Evolutionary conservation across 2,113 vertebrate genomes (phyloP).

Genomic region (Pygoscelis adeliae): DNA sequence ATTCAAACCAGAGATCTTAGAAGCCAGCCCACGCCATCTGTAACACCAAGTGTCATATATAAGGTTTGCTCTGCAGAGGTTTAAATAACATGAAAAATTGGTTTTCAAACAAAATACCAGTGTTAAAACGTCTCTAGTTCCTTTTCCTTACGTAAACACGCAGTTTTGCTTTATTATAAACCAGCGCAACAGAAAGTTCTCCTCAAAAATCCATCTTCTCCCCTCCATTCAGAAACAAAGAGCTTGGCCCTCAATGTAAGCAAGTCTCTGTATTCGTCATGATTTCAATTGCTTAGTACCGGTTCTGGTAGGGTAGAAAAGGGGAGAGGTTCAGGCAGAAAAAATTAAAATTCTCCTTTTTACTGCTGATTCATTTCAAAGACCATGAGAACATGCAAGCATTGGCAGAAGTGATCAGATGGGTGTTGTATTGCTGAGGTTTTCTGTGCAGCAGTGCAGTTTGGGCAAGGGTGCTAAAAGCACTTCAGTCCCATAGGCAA

Average conservation of each 20-base stretch:
- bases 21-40: background rate
- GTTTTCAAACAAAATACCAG: background rate
- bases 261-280: background rate
- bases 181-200: background rate
- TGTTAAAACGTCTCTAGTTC: background rate
- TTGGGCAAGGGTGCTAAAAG: background rate
- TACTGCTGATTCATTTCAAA: background rate
- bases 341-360: background rate
- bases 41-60: background rate
- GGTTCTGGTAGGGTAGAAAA: background rate
- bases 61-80: background rate
- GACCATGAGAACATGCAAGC: background rate
- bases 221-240: background rate
- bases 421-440: background rate
- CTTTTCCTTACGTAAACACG: background rate
- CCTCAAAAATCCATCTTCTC: background rate
- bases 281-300: background rate
- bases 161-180: background rate
- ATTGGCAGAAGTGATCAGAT: background rate
- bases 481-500: background rate
- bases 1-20: constrained; percentile 1
- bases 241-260: background rate
- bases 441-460: background rate
- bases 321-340: background rate
- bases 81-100: background rate